Conservation (phyloP, 2,797 vertebrate genomes). For the Myiotriccus ornatus region DNA sequence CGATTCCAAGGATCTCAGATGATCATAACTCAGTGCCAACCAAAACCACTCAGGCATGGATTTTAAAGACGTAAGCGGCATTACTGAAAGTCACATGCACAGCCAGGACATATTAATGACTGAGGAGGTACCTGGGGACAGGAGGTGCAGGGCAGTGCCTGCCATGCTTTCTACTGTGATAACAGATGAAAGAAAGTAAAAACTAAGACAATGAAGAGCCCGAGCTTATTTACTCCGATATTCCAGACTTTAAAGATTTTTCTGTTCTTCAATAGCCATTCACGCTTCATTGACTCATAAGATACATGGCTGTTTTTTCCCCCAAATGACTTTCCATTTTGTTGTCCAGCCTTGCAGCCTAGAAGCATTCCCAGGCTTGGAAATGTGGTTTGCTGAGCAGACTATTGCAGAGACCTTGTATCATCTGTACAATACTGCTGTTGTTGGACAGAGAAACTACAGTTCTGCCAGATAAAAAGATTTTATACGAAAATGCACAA, state of each 20-base stretch:
- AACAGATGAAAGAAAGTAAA: neutral
- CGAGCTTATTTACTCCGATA: neutral
- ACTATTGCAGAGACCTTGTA: neutral
- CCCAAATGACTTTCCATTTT: neutral
- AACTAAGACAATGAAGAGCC: neutral
- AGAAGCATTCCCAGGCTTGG: neutral
- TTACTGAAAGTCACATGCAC: neutral
- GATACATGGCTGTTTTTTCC: neutral
- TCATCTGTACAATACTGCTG: neutral
- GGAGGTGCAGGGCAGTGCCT: fast-evolving
- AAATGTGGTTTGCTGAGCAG: conserved; percentile 4
- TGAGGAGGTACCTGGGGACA: neutral
- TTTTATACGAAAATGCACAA: neutral
- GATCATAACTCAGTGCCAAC: neutral
- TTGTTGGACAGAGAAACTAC: neutral
- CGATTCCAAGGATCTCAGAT: conserved; percentile 6
- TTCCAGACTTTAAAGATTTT: neutral
- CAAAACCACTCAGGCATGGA: neutral
- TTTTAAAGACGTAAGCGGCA: neutral
- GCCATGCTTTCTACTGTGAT: neutral
- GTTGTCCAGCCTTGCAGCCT: neutral
- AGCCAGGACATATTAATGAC: fast-evolving
- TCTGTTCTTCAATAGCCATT: neutral
- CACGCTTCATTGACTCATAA: neutral
- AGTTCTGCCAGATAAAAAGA: neutral